A percentile compares a stretch with the other conserved stretches of the same genome.
Conservation (phyloP, 2,888 invertebrate genomes). For the Lepeophtheirus nordmannii region DNA sequence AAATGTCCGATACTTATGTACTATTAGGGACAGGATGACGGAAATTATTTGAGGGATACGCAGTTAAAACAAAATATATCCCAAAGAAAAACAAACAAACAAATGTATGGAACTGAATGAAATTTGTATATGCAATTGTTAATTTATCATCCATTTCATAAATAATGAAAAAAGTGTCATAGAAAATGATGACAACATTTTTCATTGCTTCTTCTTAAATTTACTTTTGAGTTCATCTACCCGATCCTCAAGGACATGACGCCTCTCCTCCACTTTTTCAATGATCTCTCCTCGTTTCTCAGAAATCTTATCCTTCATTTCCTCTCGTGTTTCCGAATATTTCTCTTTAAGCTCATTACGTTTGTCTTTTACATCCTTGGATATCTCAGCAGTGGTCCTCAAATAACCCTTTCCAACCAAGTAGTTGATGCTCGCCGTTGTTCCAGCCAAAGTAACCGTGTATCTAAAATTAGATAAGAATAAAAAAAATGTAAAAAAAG, state of each 20-base stretch:
- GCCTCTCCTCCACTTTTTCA: conserved; percentile 32
- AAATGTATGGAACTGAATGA: no score
- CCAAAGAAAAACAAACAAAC: no score
- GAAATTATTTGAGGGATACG: no score
- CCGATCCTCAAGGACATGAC: conserved; percentile 27
- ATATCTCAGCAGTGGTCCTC: conserved; percentile 50
- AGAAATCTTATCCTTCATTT: conserved; percentile 31
- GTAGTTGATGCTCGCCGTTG: conserved; percentile 66
- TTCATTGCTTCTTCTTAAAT: not conserved
- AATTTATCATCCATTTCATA: no score
- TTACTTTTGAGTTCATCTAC: conserved; percentile 25
- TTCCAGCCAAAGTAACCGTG: conserved; percentile 47
- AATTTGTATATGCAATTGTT: no score
- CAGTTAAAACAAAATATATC: no score
- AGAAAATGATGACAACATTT: not conserved
- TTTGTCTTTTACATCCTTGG: conserved; percentile 32
- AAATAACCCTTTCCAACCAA: conserved; percentile 63
- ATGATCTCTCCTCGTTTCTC: conserved; percentile 30
- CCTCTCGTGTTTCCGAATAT: conserved; percentile 44
- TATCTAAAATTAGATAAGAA: conserved; percentile 26
- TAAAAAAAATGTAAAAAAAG: no score
- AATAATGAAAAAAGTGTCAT: no score
- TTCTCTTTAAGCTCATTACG: conserved; percentile 47
- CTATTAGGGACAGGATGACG: no score
- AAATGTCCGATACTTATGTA: no score